Conservation (phyloP, 1,140 invertebrate genomes). For the Zaprionus ghesquierei region DNA sequence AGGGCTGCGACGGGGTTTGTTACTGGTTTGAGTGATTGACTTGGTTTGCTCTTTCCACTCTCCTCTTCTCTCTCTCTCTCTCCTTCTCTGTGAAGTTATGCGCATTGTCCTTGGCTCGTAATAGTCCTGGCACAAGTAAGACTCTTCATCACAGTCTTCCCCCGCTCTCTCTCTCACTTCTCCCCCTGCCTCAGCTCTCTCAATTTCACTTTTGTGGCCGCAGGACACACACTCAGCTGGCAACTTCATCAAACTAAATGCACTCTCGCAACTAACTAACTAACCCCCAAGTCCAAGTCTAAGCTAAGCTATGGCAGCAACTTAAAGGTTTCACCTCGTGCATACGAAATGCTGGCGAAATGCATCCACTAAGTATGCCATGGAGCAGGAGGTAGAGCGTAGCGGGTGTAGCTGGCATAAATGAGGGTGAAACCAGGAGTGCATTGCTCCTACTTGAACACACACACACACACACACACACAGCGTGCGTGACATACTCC, state of each 20-base stretch:
- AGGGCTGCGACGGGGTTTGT: not conserved
- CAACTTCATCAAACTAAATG: slow-evolving; percentile 71
- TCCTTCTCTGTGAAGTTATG: not conserved
- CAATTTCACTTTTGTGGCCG: slow-evolving; percentile 56
- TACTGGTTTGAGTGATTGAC: slow-evolving; percentile 72
- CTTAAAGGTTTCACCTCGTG: slow-evolving; percentile 74
- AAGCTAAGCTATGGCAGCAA: slow-evolving; percentile 30
- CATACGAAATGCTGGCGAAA: slow-evolving; percentile 56
- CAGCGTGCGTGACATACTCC: slow-evolving; percentile 68
- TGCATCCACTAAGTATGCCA: not conserved
- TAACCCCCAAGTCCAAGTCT: slow-evolving; percentile 46
- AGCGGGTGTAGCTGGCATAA: not conserved
- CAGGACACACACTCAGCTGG: slow-evolving; percentile 12
- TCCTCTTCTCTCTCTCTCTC: slow-evolving; percentile 16
- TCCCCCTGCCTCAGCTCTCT: slow-evolving; percentile 8
- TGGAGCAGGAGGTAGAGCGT: not conserved
- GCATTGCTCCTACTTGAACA: slow-evolving; percentile 75
- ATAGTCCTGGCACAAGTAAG: slow-evolving; percentile 3
- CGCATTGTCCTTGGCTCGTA: slow-evolving; percentile 33
- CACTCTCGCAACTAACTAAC: slow-evolving; percentile 41
- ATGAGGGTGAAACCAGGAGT: slow-evolving; percentile 41
- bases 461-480: slow-evolving; percentile 9
- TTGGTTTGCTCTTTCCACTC: slow-evolving; percentile 36
- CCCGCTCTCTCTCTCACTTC: not conserved
- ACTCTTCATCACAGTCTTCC: not conserved